Evolutionary conservation across 2,888 invertebrate genomes (phyloP), one percentile per base, ranked within the genome.

Genomic region (Drosophila aldrichi): DNA sequence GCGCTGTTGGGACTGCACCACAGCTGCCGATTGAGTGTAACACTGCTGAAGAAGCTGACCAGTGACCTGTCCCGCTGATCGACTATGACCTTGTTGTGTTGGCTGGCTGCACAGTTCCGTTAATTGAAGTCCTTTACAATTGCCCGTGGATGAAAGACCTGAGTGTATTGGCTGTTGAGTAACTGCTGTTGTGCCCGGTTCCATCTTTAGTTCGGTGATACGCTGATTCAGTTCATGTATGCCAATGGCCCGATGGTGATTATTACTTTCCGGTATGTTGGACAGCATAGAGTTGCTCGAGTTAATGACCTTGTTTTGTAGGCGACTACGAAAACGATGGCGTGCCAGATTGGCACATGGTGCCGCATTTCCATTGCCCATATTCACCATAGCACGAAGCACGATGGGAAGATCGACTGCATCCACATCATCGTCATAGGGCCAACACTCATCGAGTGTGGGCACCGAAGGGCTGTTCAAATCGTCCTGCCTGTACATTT

Each of bases 331-430:
- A 82, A 95, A 92, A n/a, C 95, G 94, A 74, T 94, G 95, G 14
- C 94, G 91, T 14, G 77, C 55, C 14, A 63, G 51, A 3, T 54
- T 68, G 49, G 38, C 62, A 34, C 65, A 63, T 10, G 70, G 51
- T 29, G 20, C 66, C 16, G 71, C 67, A 22, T 70, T 77, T 9
- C 86, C 81, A 14, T 62, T 80, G 9, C 90, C 94, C 2, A 96
- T 94, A 52, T 95, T 96, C 12, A 97, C 97, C 95, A 97, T 96
- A 1, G 96, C 96, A n/a, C 97, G 94, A 46, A 97, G 93, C 88
- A 96, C 96, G 51, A 96, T 95, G 0, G 97, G 97, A 34, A 97
- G 93, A 88, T 97, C 92, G 0, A 96, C 96, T 25, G 96, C 96
- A 82, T 94, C 94, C 6, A 94, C 90, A 79, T 94, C 94, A 81